phyloP scores from a whole-genome alignment of 2,113 vertebrate species.

The Pitta sordida region DNA sequence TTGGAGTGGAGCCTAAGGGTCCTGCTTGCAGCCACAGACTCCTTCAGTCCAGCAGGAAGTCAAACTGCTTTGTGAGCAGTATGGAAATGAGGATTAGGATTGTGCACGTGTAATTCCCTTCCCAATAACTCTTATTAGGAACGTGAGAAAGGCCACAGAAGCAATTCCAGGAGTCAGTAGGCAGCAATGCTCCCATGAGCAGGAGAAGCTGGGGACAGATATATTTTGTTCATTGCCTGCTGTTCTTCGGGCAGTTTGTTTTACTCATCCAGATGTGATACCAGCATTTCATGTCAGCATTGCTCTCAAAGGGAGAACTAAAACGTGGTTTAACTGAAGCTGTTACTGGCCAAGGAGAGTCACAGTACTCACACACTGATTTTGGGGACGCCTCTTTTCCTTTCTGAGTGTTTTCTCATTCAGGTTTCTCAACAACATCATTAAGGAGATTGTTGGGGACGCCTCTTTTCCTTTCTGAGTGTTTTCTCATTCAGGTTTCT shows the following conservation, averaged over 20 bases:
- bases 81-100: background rate
- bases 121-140: background rate
- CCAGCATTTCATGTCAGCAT: background rate
- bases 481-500: too few relatives aligned
- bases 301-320: background rate
- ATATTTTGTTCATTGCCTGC: background rate
- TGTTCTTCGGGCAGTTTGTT: background rate
- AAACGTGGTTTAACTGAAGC: background rate
- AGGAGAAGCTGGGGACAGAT: background rate
- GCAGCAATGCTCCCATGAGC: background rate
- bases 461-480: too few relatives aligned
- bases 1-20: background rate
- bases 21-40: background rate
- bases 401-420: too few relatives aligned
- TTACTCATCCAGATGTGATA: background rate
- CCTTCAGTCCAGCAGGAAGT: background rate
- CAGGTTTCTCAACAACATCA: too few relatives aligned
- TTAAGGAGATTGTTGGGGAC: too few relatives aligned
- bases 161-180: background rate
- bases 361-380: background rate
- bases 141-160: background rate
- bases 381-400: background rate
- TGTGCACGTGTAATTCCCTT: background rate
- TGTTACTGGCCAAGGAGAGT: background rate
- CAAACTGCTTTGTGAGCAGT: background rate